Percentiles rank a stretch among this genome's conserved stretches.
Evolutionary conservation across 2,888 invertebrate genomes (phyloP).

Genomic region (Standfussiana lucernea): DNA sequence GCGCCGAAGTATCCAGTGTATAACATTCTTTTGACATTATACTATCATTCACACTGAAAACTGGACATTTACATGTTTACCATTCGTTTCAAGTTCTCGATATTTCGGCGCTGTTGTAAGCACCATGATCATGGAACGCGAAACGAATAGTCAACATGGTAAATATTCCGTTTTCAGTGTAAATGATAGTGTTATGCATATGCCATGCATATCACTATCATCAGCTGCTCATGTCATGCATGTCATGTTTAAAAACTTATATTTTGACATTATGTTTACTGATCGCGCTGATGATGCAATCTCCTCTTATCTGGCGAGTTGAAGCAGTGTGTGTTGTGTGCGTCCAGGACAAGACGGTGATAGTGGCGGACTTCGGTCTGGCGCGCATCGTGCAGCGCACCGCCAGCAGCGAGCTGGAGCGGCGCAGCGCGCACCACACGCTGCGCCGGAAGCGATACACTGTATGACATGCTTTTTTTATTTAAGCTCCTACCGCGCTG

Average conservation of each 20-base stretch:
- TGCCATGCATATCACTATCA: too few species aligned
- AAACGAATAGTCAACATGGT: too few species aligned
- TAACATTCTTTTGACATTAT: not conserved
- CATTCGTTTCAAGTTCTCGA: too few species aligned
- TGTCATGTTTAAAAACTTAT: too few species aligned
- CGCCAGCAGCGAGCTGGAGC: conserved; percentile 81
- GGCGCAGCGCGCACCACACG: conserved; percentile 75
- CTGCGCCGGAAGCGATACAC: conserved; percentile 97
- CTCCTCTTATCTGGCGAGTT: not conserved
- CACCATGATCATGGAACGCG: too few species aligned
- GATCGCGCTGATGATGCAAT: not conserved
- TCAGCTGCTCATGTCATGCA: too few species aligned
- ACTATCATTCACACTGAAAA: too few species aligned
- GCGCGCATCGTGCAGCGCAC: conserved; percentile 94
- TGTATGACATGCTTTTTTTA: not conserved
- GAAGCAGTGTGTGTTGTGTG: not conserved
- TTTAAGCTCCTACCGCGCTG: not conserved
- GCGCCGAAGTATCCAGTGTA: not conserved
- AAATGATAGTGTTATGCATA: too few species aligned
- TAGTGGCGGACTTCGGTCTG: conserved; percentile 98
- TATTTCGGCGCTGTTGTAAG: too few species aligned
- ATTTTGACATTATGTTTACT: not conserved
- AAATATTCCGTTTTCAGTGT: too few species aligned
- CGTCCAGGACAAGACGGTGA: conserved; percentile 95
- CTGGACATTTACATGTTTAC: too few species aligned